Percentiles rank a stretch among this genome's conserved stretches.
Evolutionary conservation across 1,140 invertebrate genomes (phyloP).

Genomic region (Charaxes varanes): DNA sequence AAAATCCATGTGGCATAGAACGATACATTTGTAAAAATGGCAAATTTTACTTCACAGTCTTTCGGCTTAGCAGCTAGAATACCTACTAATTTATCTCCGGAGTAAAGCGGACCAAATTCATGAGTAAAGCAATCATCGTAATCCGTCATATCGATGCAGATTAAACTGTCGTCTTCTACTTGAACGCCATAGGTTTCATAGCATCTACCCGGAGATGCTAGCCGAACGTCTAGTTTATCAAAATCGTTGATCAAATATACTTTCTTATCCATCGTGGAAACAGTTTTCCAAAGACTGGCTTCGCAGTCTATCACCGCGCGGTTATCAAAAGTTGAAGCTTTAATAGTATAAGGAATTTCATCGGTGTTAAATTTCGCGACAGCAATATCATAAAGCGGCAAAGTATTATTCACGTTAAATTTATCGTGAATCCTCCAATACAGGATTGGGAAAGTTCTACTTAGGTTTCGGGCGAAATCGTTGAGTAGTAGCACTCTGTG

Average conservation of each 20-base stretch:
- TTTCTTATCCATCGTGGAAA: slow-evolving; percentile 50
- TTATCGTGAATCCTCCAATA: slow-evolving; percentile 52
- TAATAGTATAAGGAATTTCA: slow-evolving; percentile 21
- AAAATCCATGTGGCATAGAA: slow-evolving; percentile 52
- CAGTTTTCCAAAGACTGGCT: slow-evolving; percentile 54
- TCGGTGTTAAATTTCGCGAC: slow-evolving; percentile 48
- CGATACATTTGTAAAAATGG: slow-evolving; percentile 59
- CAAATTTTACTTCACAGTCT: slow-evolving; percentile 47
- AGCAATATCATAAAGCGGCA: slow-evolving; percentile 43
- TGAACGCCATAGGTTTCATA: slow-evolving; percentile 37
- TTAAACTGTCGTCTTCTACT: slow-evolving; percentile 34
- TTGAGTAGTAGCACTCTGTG: slow-evolving; percentile 42
- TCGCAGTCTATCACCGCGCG: slow-evolving; percentile 16
- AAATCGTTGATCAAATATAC: slow-evolving; percentile 55
- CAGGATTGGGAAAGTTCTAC: slow-evolving; percentile 39
- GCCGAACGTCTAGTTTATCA: slow-evolving; percentile 28
- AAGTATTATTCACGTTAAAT: slow-evolving; percentile 29
- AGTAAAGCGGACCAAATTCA: slow-evolving; percentile 55
- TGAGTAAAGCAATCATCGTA: slow-evolving; percentile 50
- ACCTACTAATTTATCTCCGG: slow-evolving; percentile 42
- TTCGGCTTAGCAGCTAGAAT: slow-evolving; percentile 38
- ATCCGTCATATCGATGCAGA: slow-evolving; percentile 44
- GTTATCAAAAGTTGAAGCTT: slow-evolving; percentile 35
- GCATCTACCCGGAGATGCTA: slow-evolving; percentile 24
- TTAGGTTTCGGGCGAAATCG: slow-evolving; percentile 40